Evolutionary conservation across 2,113 vertebrate genomes (phyloP).

Genomic region (Synodontis membranacea): DNA sequence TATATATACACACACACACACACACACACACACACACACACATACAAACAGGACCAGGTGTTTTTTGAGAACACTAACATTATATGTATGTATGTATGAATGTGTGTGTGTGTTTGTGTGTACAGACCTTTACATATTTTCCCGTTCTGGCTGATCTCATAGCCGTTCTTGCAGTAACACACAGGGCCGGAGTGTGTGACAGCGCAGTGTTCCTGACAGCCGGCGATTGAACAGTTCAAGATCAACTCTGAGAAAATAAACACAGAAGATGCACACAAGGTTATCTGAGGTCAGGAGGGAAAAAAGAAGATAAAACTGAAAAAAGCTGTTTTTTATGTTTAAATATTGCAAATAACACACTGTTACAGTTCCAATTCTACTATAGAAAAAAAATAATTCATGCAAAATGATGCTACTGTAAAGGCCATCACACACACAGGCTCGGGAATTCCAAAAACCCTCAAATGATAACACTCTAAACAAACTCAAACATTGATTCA

Average conservation of each 20-base stretch:
- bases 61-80: no score
- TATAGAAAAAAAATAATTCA: no score
- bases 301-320: no score
- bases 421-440: no score
- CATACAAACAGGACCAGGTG: no score
- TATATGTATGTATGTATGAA: not conserved
- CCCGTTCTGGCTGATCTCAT: slow-evolving; percentile 82
- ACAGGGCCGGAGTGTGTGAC: slow-evolving; percentile 76
- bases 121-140: slow-evolving; percentile 90
- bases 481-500: not conserved
- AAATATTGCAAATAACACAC: no score
- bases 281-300: not conserved
- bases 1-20: not conserved
- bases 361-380: no score
- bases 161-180: slow-evolving; percentile 90
- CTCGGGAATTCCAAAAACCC: no score
- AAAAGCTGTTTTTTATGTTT: no score
- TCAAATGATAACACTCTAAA: not conserved
- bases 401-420: no score
- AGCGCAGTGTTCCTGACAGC: slow-evolving; percentile 86
- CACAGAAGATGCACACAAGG: slow-evolving; percentile 18
- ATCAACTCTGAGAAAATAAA: slow-evolving; percentile 71
- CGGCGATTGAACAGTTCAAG: slow-evolving; percentile 78
- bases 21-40: no score
- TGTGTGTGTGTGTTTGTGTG: not conserved